Base-by-base conservation (phyloP, 2,888 invertebrate species). In the Lomographa bimaculata region DNA sequence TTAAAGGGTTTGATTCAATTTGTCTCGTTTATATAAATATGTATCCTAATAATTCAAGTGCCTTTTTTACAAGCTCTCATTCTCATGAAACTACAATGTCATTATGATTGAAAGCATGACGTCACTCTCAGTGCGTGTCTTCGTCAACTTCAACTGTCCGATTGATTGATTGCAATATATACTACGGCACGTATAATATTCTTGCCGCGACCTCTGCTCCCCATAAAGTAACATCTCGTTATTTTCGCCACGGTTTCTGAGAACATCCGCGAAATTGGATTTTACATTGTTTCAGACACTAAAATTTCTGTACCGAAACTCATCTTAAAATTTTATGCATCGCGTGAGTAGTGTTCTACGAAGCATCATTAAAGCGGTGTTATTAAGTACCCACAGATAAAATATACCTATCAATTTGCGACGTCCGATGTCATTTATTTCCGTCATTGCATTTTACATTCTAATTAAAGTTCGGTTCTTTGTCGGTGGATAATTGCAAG, bases 91-190 rank as follows among this genome's bases (percentile, higher is more conserved):
- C 14, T n/a, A 16, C 34, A 3, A 28, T 12, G 26, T 6, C 34
- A 29, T 27, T 34, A 42, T 50, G 38, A 48, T 50, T 47, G 54
- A 50, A 36, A 37, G 42, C 58, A 54, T 54, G 50, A 3, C 4
- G 3, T 4, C 42, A 54, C 42, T 46, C 37, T 49, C 25, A 48
- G 36, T 29, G 39, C 40, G 46, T 57, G 54, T 55, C 55, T 26
- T 37, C 42, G 36, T 32, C 27, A 33, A 27, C 45, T 57, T 62
- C 47, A 52, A 57, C 57, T 54, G 59, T 52, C 55, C 65, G 64
- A 74, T 68, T 70, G 73, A 74, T 76, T 70, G 64, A 73, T 77
- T 69, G 60, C 61, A 50, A 56, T 56, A 61, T 59, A 50, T 50
- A n/a, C n/a, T n/a, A n/a, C n/a, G n/a, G n/a, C n/a, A n/a, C n/a